These are phyloP conservation scores for Florisuga fusca DNA, from an alignment of 2,797 vertebrate genomes.

Conservation along the genomic window DNA sequence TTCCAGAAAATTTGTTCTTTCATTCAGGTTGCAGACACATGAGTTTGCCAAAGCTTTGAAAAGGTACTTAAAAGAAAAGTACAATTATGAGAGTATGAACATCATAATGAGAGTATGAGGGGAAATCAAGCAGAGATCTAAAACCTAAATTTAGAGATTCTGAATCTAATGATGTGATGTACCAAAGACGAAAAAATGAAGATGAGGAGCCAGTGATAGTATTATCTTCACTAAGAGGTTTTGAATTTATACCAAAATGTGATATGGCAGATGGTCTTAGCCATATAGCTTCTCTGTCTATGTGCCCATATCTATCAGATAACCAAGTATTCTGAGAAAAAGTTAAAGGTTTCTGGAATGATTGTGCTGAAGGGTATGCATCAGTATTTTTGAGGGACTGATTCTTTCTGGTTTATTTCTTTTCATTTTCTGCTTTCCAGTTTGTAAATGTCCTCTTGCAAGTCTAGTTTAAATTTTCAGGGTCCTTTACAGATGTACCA, in stretches of 20 bases:
- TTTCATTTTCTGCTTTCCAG: no score
- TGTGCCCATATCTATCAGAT: background rate
- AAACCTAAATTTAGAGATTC: background rate
- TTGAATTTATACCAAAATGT: background rate
- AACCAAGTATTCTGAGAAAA: background rate
- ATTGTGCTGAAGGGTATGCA: background rate
- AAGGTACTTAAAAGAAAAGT: background rate
- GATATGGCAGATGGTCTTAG: background rate
- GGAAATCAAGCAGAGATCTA: background rate
- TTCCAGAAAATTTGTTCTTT: background rate
- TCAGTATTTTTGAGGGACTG: background rate
- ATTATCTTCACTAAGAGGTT: background rate
- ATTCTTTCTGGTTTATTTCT: background rate
- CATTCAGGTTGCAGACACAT: background rate
- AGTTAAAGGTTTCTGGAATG: background rate
- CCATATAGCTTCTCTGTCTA: background rate
- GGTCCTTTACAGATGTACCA: background rate
- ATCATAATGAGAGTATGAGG: background rate
- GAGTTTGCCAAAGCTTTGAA: background rate
- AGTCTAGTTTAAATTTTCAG: constrained; percentile 9
- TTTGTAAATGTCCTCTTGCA: background rate
- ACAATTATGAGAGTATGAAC: background rate
- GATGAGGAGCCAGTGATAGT: background rate
- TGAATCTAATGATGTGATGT: background rate
- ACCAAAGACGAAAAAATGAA: background rate